Conservation (phyloP, 2,797 vertebrate genomes). For the Chlorospingus flavigularis region DNA sequence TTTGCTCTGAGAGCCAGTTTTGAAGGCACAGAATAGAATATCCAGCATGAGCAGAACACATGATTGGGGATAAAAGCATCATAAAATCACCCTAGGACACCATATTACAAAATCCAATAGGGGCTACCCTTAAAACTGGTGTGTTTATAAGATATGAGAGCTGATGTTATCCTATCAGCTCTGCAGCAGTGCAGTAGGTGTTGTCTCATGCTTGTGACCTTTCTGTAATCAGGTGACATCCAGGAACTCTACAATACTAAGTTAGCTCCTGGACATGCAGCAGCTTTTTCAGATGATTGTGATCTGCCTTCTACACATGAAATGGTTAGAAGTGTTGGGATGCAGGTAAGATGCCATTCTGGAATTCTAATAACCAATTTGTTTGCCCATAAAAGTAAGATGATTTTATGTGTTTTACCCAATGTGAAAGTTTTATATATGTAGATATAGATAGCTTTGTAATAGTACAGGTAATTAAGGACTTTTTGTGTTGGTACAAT, state of each 20-base stretch:
- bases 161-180: neutral
- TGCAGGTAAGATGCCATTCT: constrained; percentile 85
- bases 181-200: neutral
- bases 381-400: neutral
- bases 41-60: neutral
- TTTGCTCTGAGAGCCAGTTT: neutral
- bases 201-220: neutral
- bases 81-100: neutral
- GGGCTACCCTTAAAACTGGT: neutral
- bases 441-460: neutral
- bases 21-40: neutral
- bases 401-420: neutral
- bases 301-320: constrained; percentile 91
- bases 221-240: constrained; percentile 85
- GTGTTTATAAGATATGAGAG: neutral
- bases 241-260: constrained; percentile 84
- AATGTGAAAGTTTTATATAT: neutral
- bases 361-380: neutral
- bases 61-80: neutral
- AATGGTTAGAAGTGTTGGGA: constrained; percentile 87
- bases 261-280: constrained; percentile 87
- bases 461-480: neutral
- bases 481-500: neutral
- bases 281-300: constrained; percentile 94
- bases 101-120: neutral